Conservation (phyloP, 2,888 invertebrate genomes). For the Oscheius sp. region DNA sequence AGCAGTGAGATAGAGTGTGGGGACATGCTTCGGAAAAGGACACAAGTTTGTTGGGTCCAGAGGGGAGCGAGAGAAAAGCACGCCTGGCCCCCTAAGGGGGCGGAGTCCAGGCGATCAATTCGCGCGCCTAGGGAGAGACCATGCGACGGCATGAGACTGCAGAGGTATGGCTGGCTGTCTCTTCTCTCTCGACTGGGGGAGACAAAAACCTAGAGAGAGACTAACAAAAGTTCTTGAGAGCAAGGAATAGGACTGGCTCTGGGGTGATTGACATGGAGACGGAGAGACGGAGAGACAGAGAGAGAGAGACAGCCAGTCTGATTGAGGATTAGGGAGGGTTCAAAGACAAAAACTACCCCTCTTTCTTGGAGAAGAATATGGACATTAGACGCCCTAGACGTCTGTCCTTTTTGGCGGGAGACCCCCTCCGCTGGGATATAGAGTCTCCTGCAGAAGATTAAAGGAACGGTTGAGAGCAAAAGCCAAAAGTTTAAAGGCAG, state of each 20-base stretch:
- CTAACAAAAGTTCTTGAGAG: slow-evolving; percentile 32
- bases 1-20: too few relatives aligned
- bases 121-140: slow-evolving; percentile 31
- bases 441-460: too few relatives aligned
- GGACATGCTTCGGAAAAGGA: neutral
- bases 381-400: too few relatives aligned
- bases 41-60: slow-evolving; percentile 7
- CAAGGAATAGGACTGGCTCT: neutral
- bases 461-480: too few relatives aligned
- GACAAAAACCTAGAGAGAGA: neutral
- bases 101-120: slow-evolving; percentile 33
- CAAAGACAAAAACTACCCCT: neutral
- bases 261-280: neutral
- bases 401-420: too few relatives aligned
- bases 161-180: neutral
- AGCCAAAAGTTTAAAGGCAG: too few relatives aligned
- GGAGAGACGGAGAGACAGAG: neutral
- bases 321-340: neutral
- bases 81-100: slow-evolving; percentile 32
- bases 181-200: too few relatives aligned
- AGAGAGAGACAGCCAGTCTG: neutral
- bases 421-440: too few relatives aligned
- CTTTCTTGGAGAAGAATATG: neutral
- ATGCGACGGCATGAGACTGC: slow-evolving; percentile 4
- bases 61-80: slow-evolving; percentile 24